Percentiles rank a stretch among this genome's conserved stretches.
Evolutionary conservation across 2,888 invertebrate genomes (phyloP).

Genomic region (Drosophila histrio): DNA sequence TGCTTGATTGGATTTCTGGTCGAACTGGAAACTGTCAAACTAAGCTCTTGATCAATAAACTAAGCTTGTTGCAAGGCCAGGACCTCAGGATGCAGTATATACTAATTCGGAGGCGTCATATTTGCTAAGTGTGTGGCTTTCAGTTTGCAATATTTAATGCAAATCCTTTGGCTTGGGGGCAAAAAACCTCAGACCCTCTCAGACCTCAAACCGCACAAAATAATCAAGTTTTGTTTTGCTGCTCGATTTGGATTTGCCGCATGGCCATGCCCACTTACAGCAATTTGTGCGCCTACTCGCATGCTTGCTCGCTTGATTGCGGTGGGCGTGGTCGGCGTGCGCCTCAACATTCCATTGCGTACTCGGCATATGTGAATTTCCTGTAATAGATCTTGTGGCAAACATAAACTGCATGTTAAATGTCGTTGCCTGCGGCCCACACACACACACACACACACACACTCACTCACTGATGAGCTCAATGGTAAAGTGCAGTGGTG

Average conservation of each 20-base stretch:
- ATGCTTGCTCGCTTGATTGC: conserved; percentile 21
- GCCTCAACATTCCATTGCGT: conserved; percentile 47
- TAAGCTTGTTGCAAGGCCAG: conserved; percentile 7
- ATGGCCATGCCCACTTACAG: conserved; percentile 77
- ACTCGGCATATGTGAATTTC: conserved; percentile 71
- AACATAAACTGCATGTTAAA: conserved; percentile 81
- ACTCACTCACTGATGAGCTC: conserved; percentile 53
- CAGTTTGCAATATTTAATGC: conserved; percentile 62
- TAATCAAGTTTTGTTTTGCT: conserved; percentile 83
- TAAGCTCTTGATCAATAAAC: conserved; percentile 37
- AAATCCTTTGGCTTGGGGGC: conserved; percentile 31
- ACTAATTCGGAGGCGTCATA: conserved; percentile 69
- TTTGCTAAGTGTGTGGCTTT: conserved; percentile 69
- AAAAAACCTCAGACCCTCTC: conserved; percentile 38
- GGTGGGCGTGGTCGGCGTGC: conserved; percentile 45
- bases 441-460: background rate
- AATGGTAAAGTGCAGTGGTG: conserved; percentile 49
- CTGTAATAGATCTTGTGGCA: conserved; percentile 82
- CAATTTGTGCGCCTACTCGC: conserved; percentile 74
- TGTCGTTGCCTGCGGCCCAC: conserved; percentile 63
- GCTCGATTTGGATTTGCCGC: conserved; percentile 83
- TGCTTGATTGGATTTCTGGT: conserved; percentile 38
- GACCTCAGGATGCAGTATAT: conserved; percentile 35
- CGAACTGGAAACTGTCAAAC: conserved; percentile 17
- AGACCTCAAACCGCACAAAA: conserved; percentile 74